These are phyloP conservation scores for Andricus curvator DNA, from an alignment of 2,888 invertebrate genomes.

Conservation along the genomic window DNA sequence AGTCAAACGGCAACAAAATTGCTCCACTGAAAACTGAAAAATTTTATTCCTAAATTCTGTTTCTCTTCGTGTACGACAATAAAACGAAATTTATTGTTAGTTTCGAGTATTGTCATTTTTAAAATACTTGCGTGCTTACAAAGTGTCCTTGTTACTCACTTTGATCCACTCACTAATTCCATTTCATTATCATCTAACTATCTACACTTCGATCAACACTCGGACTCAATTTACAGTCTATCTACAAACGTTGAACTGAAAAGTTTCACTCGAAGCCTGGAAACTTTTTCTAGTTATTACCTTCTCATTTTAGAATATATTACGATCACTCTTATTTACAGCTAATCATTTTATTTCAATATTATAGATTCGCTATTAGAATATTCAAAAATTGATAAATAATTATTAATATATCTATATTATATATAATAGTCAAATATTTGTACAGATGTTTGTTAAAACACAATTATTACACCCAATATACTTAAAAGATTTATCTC, in stretches of 20 bases:
- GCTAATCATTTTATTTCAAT: background rate
- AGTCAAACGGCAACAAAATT: background rate
- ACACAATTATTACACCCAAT: slow-evolving; percentile 6
- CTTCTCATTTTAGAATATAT: slow-evolving; percentile 12
- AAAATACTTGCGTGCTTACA: slow-evolving; percentile 20
- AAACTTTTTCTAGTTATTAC: background rate
- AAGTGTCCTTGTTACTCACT: background rate
- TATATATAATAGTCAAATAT: slow-evolving; percentile 2
- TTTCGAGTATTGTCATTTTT: background rate
- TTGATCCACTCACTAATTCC: slow-evolving; percentile 2
- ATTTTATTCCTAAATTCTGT: background rate
- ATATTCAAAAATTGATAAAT: slow-evolving; percentile 9
- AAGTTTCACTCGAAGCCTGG: slow-evolving; percentile 5
- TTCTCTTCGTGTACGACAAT: background rate
- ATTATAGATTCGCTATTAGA: background rate
- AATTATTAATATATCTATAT: background rate
- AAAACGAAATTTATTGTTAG: background rate
- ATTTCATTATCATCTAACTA: slow-evolving; percentile 17
- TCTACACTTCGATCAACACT: slow-evolving; percentile 27
- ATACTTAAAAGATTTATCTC: background rate
- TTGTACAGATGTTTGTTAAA: slow-evolving; percentile 4
- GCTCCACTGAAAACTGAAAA: background rate
- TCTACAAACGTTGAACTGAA: slow-evolving; percentile 15
- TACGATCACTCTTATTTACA: background rate
- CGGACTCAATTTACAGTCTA: slow-evolving; percentile 37